A percentile compares a stretch with the other conserved stretches of the same genome.
These are phyloP conservation scores for Platerodrilus igneus DNA, from an alignment of 2,888 invertebrate genomes.

Conservation along the genomic window DNA sequence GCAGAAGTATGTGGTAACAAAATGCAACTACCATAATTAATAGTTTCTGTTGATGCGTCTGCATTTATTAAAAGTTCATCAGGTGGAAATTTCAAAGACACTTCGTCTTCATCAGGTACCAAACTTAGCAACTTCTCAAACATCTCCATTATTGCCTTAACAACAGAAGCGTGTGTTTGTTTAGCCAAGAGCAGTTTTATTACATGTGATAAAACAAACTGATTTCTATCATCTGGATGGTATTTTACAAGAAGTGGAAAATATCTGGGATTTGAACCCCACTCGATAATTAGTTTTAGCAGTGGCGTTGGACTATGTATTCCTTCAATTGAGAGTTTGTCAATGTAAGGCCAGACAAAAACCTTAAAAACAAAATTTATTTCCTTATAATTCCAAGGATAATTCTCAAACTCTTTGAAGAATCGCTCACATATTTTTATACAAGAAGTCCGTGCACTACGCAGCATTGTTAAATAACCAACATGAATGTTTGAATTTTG, in stretches of 20 bases:
- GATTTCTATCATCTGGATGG: conserved; percentile 45
- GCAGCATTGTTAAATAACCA: conserved; percentile 61
- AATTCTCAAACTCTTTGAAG: conserved; percentile 74
- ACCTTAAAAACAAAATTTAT: conserved; percentile 71
- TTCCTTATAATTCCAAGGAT: conserved; percentile 66
- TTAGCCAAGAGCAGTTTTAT: conserved; percentile 67
- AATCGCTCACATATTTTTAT: conserved; percentile 64
- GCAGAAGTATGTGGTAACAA: conserved; percentile 67
- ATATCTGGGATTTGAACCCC: conserved; percentile 77
- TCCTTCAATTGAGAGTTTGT: conserved; percentile 72
- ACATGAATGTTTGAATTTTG: conserved; percentile 55
- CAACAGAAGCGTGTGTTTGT: conserved; percentile 63
- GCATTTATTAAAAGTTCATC: conserved; percentile 47
- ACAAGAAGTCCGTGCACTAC: conserved; percentile 60
- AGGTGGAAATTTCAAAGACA: conserved; percentile 43
- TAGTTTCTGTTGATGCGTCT: conserved; percentile 42
- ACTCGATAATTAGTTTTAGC: conserved; percentile 71
- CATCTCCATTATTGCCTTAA: conserved; percentile 66
- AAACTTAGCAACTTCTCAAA: conserved; percentile 68
- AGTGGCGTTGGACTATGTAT: conserved; percentile 79
- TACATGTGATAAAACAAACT: conserved; percentile 62
- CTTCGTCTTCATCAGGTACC: conserved; percentile 56
- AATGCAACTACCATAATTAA: conserved; percentile 70
- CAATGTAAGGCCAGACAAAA: conserved; percentile 75
- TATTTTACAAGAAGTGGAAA: conserved; percentile 65